Conservation (phyloP, 1,140 invertebrate species). For the Neocloeon triangulifer region DNA sequence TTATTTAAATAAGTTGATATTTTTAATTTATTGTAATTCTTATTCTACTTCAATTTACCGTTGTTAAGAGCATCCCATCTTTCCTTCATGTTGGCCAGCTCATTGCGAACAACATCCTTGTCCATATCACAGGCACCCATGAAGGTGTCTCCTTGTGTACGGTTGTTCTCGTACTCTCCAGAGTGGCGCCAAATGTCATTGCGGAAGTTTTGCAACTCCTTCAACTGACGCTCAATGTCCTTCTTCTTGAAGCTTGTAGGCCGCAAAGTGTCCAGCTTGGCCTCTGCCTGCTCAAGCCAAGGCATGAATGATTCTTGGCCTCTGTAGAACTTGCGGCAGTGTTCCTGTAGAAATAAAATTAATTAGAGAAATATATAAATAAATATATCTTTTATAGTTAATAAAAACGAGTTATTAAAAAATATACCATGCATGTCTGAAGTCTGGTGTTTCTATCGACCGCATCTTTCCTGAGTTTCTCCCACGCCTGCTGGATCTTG, state of each 20-base stretch:
- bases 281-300: slow-evolving; percentile 71
- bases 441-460: slow-evolving; percentile 62
- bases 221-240: slow-evolving; percentile 70
- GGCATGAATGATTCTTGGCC: slow-evolving; percentile 65
- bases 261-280: slow-evolving; percentile 54
- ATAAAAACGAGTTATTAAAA: no score
- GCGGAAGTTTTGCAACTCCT: slow-evolving; percentile 71
- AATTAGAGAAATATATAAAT: no score
- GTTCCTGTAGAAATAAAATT: slow-evolving; percentile 28
- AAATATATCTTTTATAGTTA: not conserved
- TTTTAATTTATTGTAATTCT: no score
- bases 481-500: slow-evolving; percentile 65
- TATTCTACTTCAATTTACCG: slow-evolving; percentile 20
- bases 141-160: slow-evolving; percentile 65
- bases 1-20: not conserved
- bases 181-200: slow-evolving; percentile 84
- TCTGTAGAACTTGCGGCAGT: slow-evolving; percentile 73
- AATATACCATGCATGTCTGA: slow-evolving; percentile 47
- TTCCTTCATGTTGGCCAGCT: slow-evolving; percentile 54
- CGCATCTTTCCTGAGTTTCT: slow-evolving; percentile 64
- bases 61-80: slow-evolving; percentile 81
- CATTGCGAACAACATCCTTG: slow-evolving; percentile 66
- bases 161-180: slow-evolving; percentile 77
- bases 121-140: slow-evolving; percentile 67
- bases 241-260: slow-evolving; percentile 55